These are phyloP conservation scores for Tridacna crocea DNA, from an alignment of 2,888 invertebrate species.

Conservation along the genomic window DNA sequence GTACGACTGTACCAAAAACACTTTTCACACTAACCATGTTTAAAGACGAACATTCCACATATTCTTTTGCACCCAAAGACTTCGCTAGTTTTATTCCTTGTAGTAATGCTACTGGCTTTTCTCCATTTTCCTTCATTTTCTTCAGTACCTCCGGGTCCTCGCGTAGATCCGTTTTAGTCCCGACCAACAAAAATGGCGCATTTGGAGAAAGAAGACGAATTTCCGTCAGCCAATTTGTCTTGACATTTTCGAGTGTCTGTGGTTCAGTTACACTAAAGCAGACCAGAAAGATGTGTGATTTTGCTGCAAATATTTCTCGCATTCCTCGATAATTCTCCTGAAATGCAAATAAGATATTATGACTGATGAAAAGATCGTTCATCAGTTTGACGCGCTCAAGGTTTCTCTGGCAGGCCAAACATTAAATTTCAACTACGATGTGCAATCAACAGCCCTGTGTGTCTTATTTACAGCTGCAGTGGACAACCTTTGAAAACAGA, in stretches of 20 bases:
- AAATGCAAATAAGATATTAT: conserved; percentile 8
- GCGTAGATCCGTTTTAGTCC: conserved; percentile 70
- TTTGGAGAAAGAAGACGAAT: conserved; percentile 61
- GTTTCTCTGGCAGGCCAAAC: too few relatives aligned
- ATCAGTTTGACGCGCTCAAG: background rate
- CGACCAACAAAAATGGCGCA: conserved; percentile 71
- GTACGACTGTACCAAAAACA: conserved; percentile 69
- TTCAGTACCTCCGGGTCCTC: conserved; percentile 52
- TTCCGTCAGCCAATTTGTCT: conserved; percentile 74
- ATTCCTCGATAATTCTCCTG: conserved; percentile 77
- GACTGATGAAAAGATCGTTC: background rate
- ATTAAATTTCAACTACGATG: background rate
- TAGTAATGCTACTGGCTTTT: conserved; percentile 55
- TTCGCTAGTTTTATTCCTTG: conserved; percentile 71
- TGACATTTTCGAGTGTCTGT: conserved; percentile 68
- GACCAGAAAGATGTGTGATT: conserved; percentile 73
- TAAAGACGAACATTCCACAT: conserved; percentile 74
- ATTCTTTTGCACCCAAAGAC: conserved; percentile 68
- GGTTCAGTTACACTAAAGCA: conserved; percentile 76
- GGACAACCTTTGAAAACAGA: background rate
- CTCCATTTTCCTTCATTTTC: conserved; percentile 50
- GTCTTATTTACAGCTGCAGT: background rate
- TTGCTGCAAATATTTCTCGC: conserved; percentile 69
- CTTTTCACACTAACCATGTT: conserved; percentile 69
- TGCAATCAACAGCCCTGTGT: background rate